A percentile compares a stretch with the other conserved stretches of the same genome.
Evolutionary conservation across 1,140 invertebrate genomes (phyloP).

Genomic region (Penaeus japonicus): DNA sequence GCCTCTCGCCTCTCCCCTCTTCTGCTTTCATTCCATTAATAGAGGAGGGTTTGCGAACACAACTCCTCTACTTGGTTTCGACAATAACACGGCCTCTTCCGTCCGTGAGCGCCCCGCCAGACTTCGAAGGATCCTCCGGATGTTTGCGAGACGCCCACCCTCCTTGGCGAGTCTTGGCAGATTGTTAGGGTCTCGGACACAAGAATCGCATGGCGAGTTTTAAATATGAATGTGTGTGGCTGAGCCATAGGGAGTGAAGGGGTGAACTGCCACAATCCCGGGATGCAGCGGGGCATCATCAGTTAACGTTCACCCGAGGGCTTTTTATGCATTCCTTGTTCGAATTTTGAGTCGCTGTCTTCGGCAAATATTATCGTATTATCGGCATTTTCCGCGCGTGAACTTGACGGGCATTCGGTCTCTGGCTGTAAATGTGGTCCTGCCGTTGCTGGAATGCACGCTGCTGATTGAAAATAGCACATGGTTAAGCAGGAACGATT

Average conservation of each 20-base stretch:
- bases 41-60: slow-evolving; percentile 25
- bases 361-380: no score
- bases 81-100: slow-evolving; percentile 24
- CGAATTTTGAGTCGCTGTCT: background rate
- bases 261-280: slow-evolving; percentile 50
- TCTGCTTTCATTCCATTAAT: slow-evolving; percentile 55
- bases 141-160: background rate
- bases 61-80: slow-evolving; percentile 17
- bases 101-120: no score
- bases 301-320: slow-evolving; percentile 31
- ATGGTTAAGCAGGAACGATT: slow-evolving; percentile 9
- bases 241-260: slow-evolving; percentile 40
- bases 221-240: slow-evolving; percentile 21
- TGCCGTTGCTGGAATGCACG: no score
- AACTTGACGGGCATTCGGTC: no score
- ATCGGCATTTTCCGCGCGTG: no score
- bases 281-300: slow-evolving; percentile 39
- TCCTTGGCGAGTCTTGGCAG: background rate
- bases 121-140: background rate
- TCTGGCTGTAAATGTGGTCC: no score
- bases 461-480: no score
- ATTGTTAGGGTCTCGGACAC: background rate
- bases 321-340: slow-evolving; percentile 22
- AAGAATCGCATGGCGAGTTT: slow-evolving; percentile 22
- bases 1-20: slow-evolving; percentile 36